Conservation (phyloP, 2,113 vertebrate species). For the Megaceryle maxima region DNA sequence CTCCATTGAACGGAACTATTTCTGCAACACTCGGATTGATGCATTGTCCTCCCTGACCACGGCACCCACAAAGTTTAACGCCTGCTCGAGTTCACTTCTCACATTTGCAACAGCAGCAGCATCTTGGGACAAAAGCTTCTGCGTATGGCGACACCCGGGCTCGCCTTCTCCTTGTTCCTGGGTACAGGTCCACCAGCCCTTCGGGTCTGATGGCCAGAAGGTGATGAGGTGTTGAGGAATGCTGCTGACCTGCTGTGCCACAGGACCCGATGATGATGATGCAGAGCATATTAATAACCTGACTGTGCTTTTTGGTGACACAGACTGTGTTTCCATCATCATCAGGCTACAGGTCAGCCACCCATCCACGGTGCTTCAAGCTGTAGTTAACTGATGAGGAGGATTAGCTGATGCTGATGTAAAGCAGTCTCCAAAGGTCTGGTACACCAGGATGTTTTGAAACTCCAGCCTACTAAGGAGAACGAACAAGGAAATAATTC, state of each 20-base stretch:
- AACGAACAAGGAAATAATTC: neutral
- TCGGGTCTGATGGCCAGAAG: neutral
- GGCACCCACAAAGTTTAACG: neutral
- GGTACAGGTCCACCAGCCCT: neutral
- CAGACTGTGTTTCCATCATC: no score
- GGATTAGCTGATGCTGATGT: neutral
- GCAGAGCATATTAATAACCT: rapidly evolving
- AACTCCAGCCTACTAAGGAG: neutral
- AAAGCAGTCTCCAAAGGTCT: neutral
- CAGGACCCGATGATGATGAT: rapidly evolving
- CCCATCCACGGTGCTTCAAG: neutral
- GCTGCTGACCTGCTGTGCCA: rapidly evolving
- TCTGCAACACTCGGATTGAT: neutral
- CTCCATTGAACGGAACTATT: neutral
- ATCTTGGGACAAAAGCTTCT: neutral
- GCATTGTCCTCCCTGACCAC: neutral
- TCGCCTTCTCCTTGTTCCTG: rapidly evolving
- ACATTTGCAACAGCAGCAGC: neutral
- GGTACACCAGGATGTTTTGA: neutral
- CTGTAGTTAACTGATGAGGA: rapidly evolving
- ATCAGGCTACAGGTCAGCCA: neutral
- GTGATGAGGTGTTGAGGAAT: neutral
- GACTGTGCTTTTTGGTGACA: neutral
- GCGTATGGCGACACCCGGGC: rapidly evolving
- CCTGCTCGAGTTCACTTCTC: neutral